Percentiles rank a stretch among this genome's conserved stretches.
Evolutionary conservation across 2,797 vertebrate genomes (phyloP).

Genomic region (Discoglossus pictus): DNA sequence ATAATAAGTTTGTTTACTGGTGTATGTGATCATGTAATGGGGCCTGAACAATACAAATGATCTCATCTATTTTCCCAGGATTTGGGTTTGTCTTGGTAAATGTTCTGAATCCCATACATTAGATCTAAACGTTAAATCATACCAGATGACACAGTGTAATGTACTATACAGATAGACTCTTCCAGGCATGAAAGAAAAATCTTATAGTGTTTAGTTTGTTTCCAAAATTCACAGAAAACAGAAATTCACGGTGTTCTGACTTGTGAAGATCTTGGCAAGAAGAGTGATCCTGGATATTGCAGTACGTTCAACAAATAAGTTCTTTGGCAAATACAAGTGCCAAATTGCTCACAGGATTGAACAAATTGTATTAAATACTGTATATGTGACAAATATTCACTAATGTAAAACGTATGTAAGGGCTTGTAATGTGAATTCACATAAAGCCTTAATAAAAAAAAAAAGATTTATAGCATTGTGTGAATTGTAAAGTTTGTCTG

Average conservation of each 20-base stretch:
- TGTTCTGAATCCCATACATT: background rate
- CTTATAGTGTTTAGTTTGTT: background rate
- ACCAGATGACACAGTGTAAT: background rate
- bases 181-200: background rate
- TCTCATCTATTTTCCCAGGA: no score
- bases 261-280: background rate
- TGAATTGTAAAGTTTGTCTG: no score
- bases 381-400: background rate
- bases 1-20: no score
- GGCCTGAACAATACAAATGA: no score
- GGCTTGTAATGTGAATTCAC: no score
- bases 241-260: constrained; percentile 2
- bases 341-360: background rate
- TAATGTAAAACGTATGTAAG: constrained; percentile 1
- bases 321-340: background rate
- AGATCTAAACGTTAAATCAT: background rate
- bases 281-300: background rate
- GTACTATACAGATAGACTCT: background rate
- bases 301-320: background rate
- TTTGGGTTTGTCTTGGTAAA: no score
- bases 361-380: background rate
- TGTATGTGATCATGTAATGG: no score
- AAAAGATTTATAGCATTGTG: no score
- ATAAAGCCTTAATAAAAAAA: no score
- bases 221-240: background rate